These are phyloP conservation scores for Drosophila mercatorum DNA, from an alignment of 2,888 invertebrate species.

Conservation along the genomic window DNA sequence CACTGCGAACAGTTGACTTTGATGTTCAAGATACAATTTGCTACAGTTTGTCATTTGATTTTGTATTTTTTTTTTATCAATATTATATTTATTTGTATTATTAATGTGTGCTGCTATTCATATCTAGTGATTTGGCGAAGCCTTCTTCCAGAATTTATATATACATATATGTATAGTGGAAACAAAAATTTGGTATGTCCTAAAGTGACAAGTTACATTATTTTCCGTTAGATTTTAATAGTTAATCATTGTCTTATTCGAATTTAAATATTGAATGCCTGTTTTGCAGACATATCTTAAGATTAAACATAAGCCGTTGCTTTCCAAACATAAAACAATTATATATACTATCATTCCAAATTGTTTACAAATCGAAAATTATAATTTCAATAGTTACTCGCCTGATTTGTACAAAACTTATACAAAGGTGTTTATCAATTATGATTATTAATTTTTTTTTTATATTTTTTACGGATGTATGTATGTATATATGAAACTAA, in stretches of 20 bases:
- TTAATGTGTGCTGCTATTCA: no score
- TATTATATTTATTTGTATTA: no score
- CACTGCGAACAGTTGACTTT: constrained; percentile 18
- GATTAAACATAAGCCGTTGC: constrained; percentile 39
- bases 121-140: no score
- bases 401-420: constrained; percentile 42
- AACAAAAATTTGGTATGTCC: no score
- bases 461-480: constrained; percentile 3
- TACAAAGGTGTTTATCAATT: constrained; percentile 19
- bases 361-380: constrained; percentile 17
- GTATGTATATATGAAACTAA: constrained; percentile 10
- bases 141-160: no score
- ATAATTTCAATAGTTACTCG: constrained; percentile 23
- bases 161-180: no score
- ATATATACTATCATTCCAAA: not conserved
- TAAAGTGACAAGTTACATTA: constrained; percentile 23
- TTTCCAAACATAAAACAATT: not conserved
- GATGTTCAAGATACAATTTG: constrained; percentile 31
- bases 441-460: not conserved
- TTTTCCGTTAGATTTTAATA: constrained; percentile 47
- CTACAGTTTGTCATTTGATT: constrained; percentile 46
- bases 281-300: constrained; percentile 20
- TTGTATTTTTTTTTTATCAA: not conserved
- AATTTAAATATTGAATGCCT: constrained; percentile 42
- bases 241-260: constrained; percentile 43